phyloP scores from a whole-genome alignment of 2,113 vertebrate genomes.

The Mohoua ochrocephala region DNA sequence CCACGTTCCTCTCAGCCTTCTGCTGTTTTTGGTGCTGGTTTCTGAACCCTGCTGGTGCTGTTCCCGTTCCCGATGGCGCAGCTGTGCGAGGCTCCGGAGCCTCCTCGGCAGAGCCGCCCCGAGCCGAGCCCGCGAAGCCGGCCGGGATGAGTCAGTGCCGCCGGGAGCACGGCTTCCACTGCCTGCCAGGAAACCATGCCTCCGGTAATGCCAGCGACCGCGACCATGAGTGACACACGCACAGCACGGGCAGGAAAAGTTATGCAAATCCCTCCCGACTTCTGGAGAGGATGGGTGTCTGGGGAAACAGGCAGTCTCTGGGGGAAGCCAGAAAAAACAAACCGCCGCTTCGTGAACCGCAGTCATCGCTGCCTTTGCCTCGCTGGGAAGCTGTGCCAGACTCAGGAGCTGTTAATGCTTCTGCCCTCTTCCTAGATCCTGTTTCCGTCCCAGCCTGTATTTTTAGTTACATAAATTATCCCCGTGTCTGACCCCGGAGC shows the following conservation, averaged over 20 bases:
- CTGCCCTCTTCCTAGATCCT: constrained; percentile 15
- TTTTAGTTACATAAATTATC: constrained; percentile 35
- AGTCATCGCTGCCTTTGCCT: not conserved
- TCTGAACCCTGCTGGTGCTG: not conserved
- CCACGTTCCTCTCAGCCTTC: not conserved
- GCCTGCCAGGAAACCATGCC: not conserved
- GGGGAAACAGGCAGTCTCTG: not conserved
- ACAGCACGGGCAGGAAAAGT: not conserved
- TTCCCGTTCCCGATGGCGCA: not conserved
- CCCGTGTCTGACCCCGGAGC: not conserved
- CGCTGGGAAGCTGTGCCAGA: not conserved
- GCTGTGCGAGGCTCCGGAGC: not conserved
- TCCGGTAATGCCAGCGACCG: not conserved
- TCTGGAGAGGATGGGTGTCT: not conserved
- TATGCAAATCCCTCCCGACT: not conserved
- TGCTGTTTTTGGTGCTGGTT: not conserved
- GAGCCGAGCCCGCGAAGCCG: not conserved
- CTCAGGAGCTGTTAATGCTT: not conserved
- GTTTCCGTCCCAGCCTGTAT: not conserved
- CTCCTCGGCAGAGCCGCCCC: not conserved
- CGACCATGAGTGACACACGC: not conserved
- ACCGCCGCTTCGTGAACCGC: rapidly evolving
- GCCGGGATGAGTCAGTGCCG: not conserved
- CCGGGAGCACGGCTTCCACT: not conserved
- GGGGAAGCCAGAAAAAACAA: not conserved